Conservation (phyloP, 2,888 invertebrate genomes). For the Cerceris rybyensis region DNA sequence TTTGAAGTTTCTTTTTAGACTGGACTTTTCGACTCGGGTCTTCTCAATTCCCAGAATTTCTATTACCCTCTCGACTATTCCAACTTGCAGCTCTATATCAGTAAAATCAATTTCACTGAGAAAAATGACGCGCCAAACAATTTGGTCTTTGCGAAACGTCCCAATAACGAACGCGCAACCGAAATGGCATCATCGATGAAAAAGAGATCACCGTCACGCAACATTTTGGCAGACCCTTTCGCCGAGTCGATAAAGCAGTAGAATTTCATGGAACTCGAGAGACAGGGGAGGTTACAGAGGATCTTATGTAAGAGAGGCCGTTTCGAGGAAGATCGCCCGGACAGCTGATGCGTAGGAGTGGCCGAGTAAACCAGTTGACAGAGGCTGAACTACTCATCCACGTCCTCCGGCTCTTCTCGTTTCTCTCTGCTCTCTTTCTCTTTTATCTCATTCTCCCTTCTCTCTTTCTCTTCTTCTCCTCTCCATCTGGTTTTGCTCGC, state of each 20-base stretch:
- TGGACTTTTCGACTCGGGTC: too few species aligned
- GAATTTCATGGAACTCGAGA: constrained; percentile 9
- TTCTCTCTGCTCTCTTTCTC: constrained; percentile 26
- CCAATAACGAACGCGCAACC: too few species aligned
- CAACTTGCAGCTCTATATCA: too few species aligned
- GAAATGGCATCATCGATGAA: not conserved
- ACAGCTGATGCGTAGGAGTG: constrained; percentile 73
- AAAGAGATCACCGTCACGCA: not conserved
- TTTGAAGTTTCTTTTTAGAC: too few species aligned
- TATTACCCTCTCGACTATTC: too few species aligned
- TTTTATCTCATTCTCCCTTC: too few species aligned
- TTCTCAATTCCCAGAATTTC: too few species aligned
- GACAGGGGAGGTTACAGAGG: constrained; percentile 24
- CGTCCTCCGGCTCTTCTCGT: constrained; percentile 41
- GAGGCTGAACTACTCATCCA: constrained; percentile 54
- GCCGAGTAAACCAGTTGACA: constrained; percentile 69
- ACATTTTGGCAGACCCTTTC: not conserved
- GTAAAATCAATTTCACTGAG: too few species aligned
- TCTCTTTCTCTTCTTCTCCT: not conserved
- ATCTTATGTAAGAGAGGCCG: constrained; percentile 61
- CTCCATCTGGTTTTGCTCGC: constrained; percentile 44
- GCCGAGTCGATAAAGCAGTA: constrained; percentile 8
- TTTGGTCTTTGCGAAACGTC: too few species aligned
- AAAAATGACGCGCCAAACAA: too few species aligned
- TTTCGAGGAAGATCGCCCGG: constrained; percentile 63